Evolutionary conservation across 2,797 vertebrate species (phyloP).

Genomic region (Alectoris magna): DNA sequence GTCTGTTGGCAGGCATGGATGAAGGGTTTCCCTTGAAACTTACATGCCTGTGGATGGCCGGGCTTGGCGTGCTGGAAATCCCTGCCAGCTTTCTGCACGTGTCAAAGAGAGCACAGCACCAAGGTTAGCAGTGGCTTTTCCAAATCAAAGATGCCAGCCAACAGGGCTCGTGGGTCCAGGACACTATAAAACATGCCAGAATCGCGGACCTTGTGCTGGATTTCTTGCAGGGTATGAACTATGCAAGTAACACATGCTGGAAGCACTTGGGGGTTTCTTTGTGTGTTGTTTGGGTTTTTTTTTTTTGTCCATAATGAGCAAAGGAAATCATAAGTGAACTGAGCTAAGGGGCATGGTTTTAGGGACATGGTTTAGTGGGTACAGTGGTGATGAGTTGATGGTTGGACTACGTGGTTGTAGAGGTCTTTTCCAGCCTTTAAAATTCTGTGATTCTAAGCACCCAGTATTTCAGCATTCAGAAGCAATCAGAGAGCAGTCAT

Average conservation of each 20-base stretch:
- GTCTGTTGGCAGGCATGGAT: accelerated
- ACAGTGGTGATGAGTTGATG: no score
- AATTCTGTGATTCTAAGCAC: background rate
- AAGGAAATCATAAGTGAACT: background rate
- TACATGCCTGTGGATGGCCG: background rate
- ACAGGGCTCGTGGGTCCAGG: background rate
- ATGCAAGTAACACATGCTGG: accelerated
- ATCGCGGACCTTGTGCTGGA: background rate
- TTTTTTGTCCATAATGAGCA: background rate
- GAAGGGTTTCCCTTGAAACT: background rate
- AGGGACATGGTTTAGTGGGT: no score
- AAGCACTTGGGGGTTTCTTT: background rate
- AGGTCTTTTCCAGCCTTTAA: no score
- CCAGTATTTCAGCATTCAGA: background rate
- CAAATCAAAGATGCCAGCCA: background rate
- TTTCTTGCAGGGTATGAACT: background rate
- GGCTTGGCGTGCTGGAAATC: background rate
- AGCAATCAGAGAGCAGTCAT: background rate
- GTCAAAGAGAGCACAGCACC: background rate
- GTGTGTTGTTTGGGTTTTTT: background rate
- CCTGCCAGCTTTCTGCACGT: background rate
- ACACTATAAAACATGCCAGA: background rate
- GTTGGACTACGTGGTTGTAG: no score
- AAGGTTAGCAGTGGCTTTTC: background rate
- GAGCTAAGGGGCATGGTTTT: background rate